A percentile compares a stretch with the other conserved stretches of the same genome.
Conservation (phyloP, 2,797 vertebrate genomes). For the Hippocampus kuda region DNA sequence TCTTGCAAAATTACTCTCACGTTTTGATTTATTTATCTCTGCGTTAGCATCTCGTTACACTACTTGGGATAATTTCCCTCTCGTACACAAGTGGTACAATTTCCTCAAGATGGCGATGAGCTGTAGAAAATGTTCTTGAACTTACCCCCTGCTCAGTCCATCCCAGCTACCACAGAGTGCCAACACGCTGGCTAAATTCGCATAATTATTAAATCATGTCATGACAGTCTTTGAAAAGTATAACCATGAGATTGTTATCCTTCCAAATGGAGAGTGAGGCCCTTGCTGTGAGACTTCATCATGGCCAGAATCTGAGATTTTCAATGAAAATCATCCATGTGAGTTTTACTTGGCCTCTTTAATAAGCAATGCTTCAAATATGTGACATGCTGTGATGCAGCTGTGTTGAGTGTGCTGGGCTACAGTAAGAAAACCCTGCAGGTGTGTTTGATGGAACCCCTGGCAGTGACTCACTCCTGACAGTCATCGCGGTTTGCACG, state of each 20-base stretch:
- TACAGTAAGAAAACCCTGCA: slow-evolving; percentile 55
- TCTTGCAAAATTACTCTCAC: slow-evolving; percentile 55
- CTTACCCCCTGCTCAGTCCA: neutral
- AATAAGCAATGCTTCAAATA: slow-evolving; percentile 7
- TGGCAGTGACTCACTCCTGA: slow-evolving; percentile 69
- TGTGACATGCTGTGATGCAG: slow-evolving; percentile 39
- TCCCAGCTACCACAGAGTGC: neutral
- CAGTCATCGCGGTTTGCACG: slow-evolving; percentile 52
- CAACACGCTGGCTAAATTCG: neutral
- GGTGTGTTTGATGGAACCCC: slow-evolving; percentile 64
- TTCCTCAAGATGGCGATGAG: slow-evolving; percentile 9
- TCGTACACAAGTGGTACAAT: slow-evolving; percentile 22
- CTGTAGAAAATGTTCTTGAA: slow-evolving; percentile 1
- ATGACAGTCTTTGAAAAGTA: slow-evolving; percentile 3
- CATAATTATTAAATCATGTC: neutral
- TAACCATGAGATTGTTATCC: slow-evolving; percentile 6
- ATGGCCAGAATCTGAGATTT: slow-evolving; percentile 2
- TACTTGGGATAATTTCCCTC: slow-evolving; percentile 57
- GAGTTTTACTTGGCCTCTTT: slow-evolving; percentile 18
- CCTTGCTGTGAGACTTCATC: neutral
- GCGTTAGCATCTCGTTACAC: slow-evolving; percentile 37
- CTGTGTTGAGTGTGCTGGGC: slow-evolving; percentile 48
- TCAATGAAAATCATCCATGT: slow-evolving; percentile 16
- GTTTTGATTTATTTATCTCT: slow-evolving; percentile 58
- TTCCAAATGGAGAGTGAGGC: slow-evolving; percentile 4